phyloP scores from a whole-genome alignment of 2,888 invertebrate species.

The Arrhopalites spinosus region DNA sequence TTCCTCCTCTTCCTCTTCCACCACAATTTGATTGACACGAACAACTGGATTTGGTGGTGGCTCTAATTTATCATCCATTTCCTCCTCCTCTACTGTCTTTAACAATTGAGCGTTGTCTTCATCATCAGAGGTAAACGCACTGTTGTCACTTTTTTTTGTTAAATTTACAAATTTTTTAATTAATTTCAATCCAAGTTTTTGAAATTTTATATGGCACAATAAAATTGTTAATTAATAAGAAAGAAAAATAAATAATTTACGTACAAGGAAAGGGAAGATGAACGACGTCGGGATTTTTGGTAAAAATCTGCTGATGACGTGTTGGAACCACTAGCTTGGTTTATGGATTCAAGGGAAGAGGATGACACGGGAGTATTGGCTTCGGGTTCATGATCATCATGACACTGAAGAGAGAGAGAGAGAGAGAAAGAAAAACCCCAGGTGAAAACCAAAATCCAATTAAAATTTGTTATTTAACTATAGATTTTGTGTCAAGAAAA shows the following conservation, averaged over 20 bases:
- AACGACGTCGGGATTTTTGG: slow-evolving; percentile 43
- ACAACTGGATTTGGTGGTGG: slow-evolving; percentile 25
- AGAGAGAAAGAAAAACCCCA: not conserved
- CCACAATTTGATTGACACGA: slow-evolving; percentile 46
- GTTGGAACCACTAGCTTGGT: slow-evolving; percentile 47
- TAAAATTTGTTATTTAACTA: too few species aligned
- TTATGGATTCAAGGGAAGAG: slow-evolving; percentile 37
- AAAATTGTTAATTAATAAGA: too few species aligned
- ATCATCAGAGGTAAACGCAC: slow-evolving; percentile 50
- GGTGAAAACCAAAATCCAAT: not conserved
- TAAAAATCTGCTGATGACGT: slow-evolving; percentile 50
- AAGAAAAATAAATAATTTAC: not conserved
- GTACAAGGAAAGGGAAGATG: slow-evolving; percentile 49
- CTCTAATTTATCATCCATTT: slow-evolving; percentile 37
- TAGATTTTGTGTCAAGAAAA: too few species aligned
- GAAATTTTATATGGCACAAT: too few species aligned
- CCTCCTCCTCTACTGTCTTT: slow-evolving; percentile 47
- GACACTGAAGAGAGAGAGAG: not conserved
- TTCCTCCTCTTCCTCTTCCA: slow-evolving; percentile 42
- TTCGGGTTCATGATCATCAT: slow-evolving; percentile 32
- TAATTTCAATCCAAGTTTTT: too few species aligned
- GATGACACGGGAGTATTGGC: slow-evolving; percentile 34
- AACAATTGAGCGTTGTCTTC: slow-evolving; percentile 46
- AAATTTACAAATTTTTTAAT: too few species aligned
- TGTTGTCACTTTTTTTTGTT: too few species aligned